Percentiles rank a stretch among this genome's conserved stretches.
phyloP scores from a whole-genome alignment of 2,797 vertebrate genomes.

The Sylvia borin region DNA sequence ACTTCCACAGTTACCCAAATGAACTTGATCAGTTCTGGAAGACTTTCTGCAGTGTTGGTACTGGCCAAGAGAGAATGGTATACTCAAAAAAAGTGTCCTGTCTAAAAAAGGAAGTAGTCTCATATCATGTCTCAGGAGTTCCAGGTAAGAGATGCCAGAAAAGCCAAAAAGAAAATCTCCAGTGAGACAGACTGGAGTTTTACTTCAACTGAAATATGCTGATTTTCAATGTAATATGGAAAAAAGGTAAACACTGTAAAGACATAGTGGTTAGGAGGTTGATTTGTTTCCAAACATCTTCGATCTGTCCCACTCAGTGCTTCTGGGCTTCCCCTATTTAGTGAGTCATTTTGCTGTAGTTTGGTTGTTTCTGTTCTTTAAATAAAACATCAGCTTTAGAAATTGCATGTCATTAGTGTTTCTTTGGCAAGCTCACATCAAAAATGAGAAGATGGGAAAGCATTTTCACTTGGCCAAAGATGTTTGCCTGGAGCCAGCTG shows the following conservation, averaged over 20 bases:
- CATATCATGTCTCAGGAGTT: not conserved
- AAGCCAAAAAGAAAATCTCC: not conserved
- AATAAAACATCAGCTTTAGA: conserved; percentile 2
- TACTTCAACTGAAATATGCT: not conserved
- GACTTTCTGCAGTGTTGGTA: not conserved
- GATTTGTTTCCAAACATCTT: not conserved
- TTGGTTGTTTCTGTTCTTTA: not conserved
- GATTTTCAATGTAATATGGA: not conserved
- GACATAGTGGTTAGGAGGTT: not conserved
- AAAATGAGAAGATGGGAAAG: not conserved
- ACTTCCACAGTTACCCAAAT: not conserved
- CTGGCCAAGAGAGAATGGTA: not conserved
- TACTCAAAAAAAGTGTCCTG: too few relatives aligned
- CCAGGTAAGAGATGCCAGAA: not conserved
- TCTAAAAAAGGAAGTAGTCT: not conserved
- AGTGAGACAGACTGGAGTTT: not conserved
- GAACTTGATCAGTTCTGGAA: not conserved
- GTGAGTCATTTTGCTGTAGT: not conserved
- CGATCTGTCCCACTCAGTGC: not conserved
- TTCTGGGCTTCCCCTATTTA: not conserved
- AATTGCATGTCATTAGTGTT: not conserved
- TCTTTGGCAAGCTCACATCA: not conserved
- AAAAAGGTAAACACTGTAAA: not conserved
- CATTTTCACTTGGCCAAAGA: not conserved
- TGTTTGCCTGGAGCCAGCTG: not conserved